phyloP scores from a whole-genome alignment of 2,888 invertebrate species.

The Parnassius smintheus region DNA sequence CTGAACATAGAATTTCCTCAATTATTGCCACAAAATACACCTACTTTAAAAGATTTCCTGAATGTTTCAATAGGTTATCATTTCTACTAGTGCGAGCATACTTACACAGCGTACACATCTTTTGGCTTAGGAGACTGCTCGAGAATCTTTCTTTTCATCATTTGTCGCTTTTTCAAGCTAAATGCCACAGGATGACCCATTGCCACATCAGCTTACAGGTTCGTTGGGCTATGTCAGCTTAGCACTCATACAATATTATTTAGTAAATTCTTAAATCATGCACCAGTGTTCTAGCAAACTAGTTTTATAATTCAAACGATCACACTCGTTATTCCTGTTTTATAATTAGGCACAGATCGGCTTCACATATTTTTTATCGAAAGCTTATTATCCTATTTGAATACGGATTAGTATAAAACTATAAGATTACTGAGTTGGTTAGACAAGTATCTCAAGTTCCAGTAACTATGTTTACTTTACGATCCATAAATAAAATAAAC shows the following conservation, averaged over 20 bases:
- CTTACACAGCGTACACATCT: no score
- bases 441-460: constrained; percentile 2
- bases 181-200: no score
- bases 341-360: constrained; percentile 9
- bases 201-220: no score
- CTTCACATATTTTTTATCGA: constrained; percentile 5
- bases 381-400: neutral
- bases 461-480: neutral
- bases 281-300: constrained; percentile 6
- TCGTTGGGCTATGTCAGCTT: no score
- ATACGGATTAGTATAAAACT: neutral
- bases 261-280: neutral
- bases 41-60: no score
- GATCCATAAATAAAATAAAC: neutral
- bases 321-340: constrained; percentile 16
- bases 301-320: constrained; percentile 8
- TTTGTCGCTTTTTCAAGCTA: no score
- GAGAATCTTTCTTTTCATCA: no score
- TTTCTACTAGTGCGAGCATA: no score
- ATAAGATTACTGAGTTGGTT: constrained; percentile 1
- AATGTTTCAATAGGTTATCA: no score
- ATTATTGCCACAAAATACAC: no score
- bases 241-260: neutral
- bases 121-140: no score
- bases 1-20: no score